Conservation (phyloP, 2,113 vertebrate species). For the Puffinus mauretanicus region DNA sequence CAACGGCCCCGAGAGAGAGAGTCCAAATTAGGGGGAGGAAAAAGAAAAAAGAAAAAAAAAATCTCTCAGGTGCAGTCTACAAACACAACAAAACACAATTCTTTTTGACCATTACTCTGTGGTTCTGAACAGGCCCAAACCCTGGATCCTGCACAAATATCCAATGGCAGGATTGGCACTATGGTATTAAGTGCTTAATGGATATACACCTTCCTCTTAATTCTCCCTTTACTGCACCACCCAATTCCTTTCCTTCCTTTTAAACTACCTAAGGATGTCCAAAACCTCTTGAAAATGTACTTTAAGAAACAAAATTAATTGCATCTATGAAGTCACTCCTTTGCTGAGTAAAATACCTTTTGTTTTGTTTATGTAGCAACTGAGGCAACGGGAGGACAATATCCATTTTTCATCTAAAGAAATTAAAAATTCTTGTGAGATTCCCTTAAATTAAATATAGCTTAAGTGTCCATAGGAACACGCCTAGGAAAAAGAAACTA, state of each 20-base stretch:
- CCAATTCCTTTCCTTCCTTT: not conserved
- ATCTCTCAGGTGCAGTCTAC: not conserved
- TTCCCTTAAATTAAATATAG: not conserved
- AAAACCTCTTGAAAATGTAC: not conserved
- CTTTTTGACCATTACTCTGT: not conserved
- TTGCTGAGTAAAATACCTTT: not conserved
- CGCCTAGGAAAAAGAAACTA: not conserved
- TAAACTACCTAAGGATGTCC: not conserved
- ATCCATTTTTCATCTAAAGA: not conserved
- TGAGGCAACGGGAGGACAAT: not conserved
- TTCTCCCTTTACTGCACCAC: not conserved
- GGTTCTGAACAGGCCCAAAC: not conserved
- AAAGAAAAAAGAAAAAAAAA: not conserved
- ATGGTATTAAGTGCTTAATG: not conserved
- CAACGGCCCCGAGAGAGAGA: not conserved
- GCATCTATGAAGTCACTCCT: not conserved
- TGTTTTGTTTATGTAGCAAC: not conserved
- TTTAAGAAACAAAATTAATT: not conserved
- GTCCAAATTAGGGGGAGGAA: not conserved
- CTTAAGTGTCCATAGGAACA: not conserved
- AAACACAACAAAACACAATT: not conserved
- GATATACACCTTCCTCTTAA: not conserved
- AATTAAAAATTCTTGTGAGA: not conserved
- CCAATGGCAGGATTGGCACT: not conserved
- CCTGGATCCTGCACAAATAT: not conserved